Conservation (phyloP, 2,113 vertebrate genomes). For the Elachura formosa region DNA sequence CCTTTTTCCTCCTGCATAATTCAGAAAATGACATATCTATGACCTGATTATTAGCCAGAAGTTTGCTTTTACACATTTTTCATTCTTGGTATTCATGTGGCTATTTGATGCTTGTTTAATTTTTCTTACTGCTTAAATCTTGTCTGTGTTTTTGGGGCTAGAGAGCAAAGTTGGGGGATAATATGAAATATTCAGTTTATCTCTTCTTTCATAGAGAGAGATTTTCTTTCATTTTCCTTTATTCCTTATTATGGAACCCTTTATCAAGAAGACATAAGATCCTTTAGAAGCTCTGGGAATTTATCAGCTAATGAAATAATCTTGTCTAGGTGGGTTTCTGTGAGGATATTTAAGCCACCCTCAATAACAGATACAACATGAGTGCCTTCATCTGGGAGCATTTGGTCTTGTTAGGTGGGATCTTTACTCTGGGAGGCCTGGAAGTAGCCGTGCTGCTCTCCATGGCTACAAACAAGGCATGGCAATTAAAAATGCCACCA, state of each 20-base stretch:
- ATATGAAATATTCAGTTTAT: background rate
- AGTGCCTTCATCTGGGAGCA: background rate
- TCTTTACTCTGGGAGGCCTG: background rate
- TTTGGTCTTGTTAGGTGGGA: background rate
- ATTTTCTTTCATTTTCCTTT: background rate
- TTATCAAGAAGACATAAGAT: background rate
- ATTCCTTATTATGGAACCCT: background rate
- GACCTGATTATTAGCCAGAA: background rate
- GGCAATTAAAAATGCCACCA: rapidly evolving
- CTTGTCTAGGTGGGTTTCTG: background rate
- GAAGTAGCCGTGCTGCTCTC: background rate
- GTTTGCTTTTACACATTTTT: background rate
- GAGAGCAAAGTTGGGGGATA: background rate
- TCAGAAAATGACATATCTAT: background rate
- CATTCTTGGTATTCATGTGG: background rate
- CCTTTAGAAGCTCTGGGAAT: background rate
- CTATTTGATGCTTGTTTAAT: background rate
- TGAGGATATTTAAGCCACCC: background rate
- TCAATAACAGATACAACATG: background rate
- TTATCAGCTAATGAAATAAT: background rate
- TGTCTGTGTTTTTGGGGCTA: background rate
- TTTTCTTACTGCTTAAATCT: background rate
- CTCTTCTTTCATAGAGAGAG: background rate
- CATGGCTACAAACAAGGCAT: background rate
- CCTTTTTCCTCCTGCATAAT: background rate